Evolutionary conservation across 1,140 invertebrate species (phyloP).

Genomic region (Hermetia illucens): DNA sequence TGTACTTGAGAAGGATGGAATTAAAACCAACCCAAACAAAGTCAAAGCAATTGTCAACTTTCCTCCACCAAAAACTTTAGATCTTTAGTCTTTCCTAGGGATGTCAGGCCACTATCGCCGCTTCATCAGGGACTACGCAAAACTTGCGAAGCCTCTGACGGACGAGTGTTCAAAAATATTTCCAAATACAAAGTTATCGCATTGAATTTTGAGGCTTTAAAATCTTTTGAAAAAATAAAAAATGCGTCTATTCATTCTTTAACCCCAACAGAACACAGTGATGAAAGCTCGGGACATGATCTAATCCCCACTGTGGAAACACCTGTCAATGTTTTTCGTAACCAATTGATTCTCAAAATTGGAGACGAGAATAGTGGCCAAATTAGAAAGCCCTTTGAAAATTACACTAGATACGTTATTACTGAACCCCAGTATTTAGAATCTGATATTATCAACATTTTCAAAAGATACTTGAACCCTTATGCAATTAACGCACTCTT

Average conservation of each 20-base stretch:
- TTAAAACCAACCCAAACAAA: constrained; percentile 8
- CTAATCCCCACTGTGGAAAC: neutral
- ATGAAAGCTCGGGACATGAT: neutral
- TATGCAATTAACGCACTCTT: neutral
- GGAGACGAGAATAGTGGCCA: neutral
- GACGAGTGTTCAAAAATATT: too few relatives aligned
- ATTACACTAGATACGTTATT: neutral
- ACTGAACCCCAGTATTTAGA: neutral
- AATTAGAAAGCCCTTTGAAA: neutral
- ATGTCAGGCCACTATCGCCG: neutral
- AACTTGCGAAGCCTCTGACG: neutral
- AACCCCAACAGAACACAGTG: neutral
- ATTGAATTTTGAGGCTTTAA: too few relatives aligned
- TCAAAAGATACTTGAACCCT: neutral
- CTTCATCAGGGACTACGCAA: constrained; percentile 1
- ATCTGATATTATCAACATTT: neutral
- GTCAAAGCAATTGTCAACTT: constrained; percentile 7
- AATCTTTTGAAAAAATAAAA: too few relatives aligned
- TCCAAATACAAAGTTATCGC: too few relatives aligned
- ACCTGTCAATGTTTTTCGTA: neutral
- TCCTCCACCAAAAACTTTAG: constrained; percentile 1
- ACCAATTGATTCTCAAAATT: neutral
- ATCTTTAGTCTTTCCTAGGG: neutral
- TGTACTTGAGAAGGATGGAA: constrained; percentile 8
- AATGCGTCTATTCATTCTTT: too few relatives aligned